Evolutionary conservation across 1,140 invertebrate genomes (phyloP), one percentile per base, ranked within the genome.

Genomic region (Neuroterus valhalla): DNA sequence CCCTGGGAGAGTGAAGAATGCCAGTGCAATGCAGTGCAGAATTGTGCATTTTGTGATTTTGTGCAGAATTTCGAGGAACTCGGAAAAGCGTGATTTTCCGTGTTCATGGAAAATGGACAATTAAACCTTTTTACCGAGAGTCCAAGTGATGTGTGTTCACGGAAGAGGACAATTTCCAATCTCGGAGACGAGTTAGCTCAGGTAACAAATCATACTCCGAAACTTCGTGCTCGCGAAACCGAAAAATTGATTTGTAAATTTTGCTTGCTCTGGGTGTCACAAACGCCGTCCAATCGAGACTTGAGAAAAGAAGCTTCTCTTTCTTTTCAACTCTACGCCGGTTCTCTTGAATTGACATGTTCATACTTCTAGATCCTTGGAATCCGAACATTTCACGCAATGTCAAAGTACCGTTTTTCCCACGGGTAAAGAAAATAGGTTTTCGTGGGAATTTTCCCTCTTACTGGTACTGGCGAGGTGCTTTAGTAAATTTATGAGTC

Each of bases 391-490:
- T 31, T 62, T 62, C 31, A 62, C 26, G 55, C 26, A 62, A 26
- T 62, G 55, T 62, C 55, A 62, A 62, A 62, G 55, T 62, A 62
- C 55, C 55, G 55, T 62, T 62, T 62, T 62, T 62, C 55, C 55
- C 55, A 62, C 55, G 55, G 26, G 0, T 14, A 62, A 26, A 38
- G 26, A 14, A 62, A 38, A 62, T 62, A 6, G 6, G n/a, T 62
- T 62, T 62, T 62, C 55, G 55, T 62, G 55, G 55, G 55, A 62
- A 62, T 62, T 62, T 62, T 62, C 26, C 14, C 55, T 62, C 31
- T 62, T 62, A 23, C 21, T 15, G n/a, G 14, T n/a, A 62, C 14
- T 62, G 21, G 31, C 21, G n/a, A 31, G 11, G 23, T 38, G 21
- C 31, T 62, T 62, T 62, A 62, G 31, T 62, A 23, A 23, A 62